Conservation (phyloP, 1,140 invertebrate genomes). For the Atta colombica region DNA sequence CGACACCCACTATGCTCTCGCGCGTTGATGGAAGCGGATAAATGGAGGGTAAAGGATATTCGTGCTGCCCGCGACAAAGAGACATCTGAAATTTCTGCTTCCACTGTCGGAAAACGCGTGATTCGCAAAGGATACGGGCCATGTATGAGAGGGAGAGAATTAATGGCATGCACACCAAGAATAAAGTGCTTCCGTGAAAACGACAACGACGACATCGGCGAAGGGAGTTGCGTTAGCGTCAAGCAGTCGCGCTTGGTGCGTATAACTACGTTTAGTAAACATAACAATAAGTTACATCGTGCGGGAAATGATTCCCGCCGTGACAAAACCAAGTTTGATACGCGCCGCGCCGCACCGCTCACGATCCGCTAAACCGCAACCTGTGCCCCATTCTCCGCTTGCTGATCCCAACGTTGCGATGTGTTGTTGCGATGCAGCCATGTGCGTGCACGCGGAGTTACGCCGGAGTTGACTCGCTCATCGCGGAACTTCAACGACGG, state of each 20-base stretch:
- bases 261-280: slow-evolving; percentile 85
- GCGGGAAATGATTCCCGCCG: slow-evolving; percentile 80
- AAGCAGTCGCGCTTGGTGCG: slow-evolving; percentile 23
- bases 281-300: slow-evolving; percentile 83
- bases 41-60: slow-evolving; percentile 60
- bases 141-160: slow-evolving; percentile 70
- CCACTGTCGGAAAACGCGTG: slow-evolving; percentile 70
- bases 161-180: slow-evolving; percentile 80
- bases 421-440: slow-evolving; percentile 23
- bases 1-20: slow-evolving; percentile 36
- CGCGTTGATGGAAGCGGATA: slow-evolving; percentile 59
- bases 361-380: background rate
- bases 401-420: slow-evolving; percentile 24
- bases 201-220: slow-evolving; percentile 20
- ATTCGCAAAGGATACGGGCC: slow-evolving; percentile 46
- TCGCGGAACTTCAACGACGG: slow-evolving; percentile 50
- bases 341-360: slow-evolving; percentile 34
- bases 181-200: slow-evolving; percentile 78
- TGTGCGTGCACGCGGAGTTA: slow-evolving; percentile 25
- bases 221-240: slow-evolving; percentile 26
- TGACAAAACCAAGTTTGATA: slow-evolving; percentile 85
- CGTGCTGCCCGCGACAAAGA: slow-evolving; percentile 69
- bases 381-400: background rate
- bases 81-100: slow-evolving; percentile 79
- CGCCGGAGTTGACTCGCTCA: slow-evolving; percentile 40